Evolutionary conservation across 92 coral and sea anemone species (phyloP).

Genomic region (Epizoanthus ramosus): DNA sequence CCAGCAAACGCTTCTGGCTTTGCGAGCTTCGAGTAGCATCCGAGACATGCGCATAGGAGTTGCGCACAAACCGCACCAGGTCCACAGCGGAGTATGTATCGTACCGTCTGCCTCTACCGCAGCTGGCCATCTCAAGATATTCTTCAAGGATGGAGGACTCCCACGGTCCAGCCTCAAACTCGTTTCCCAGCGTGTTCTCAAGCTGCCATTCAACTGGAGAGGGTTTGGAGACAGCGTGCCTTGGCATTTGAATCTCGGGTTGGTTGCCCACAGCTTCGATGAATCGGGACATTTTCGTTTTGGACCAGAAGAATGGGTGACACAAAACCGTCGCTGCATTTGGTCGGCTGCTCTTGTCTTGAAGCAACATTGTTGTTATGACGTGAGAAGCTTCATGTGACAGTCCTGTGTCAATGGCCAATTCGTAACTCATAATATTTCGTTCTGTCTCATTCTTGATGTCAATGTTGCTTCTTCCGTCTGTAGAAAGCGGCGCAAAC

Average conservation of each 20-base stretch:
- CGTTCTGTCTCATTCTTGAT: slow-evolving; percentile 41
- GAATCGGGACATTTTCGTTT: slow-evolving; percentile 34
- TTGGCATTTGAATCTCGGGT: slow-evolving; percentile 40
- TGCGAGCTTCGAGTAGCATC: slow-evolving; percentile 22
- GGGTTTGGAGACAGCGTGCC: slow-evolving; percentile 14
- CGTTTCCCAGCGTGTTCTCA: slow-evolving; percentile 31
- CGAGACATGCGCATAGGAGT: slow-evolving; percentile 41
- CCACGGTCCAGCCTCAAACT: slow-evolving; percentile 24
- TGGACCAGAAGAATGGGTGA: slow-evolving; percentile 44
- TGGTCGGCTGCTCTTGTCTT: slow-evolving; percentile 24
- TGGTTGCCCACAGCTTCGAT: slow-evolving; percentile 49
- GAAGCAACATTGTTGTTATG: slow-evolving; percentile 10
- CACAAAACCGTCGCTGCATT: slow-evolving; percentile 1
- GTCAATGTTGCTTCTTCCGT: slow-evolving; percentile 30
- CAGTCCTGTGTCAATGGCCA: not conserved
- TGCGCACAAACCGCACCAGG: slow-evolving; percentile 40
- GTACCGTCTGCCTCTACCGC: slow-evolving; percentile 22
- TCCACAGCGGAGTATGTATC: slow-evolving; percentile 37
- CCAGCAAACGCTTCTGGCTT: slow-evolving; percentile 25
- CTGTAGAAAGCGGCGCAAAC: slow-evolving; percentile 13
- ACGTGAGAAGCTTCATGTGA: slow-evolving; percentile 29
- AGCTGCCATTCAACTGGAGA: slow-evolving; percentile 34
- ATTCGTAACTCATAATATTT: not conserved
- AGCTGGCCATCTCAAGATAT: slow-evolving; percentile 42
- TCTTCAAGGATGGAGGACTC: slow-evolving; percentile 14